Evolutionary conservation across 2,113 vertebrate species (phyloP), one percentile per base, ranked within the genome.

Genomic region (Alces alces): DNA sequence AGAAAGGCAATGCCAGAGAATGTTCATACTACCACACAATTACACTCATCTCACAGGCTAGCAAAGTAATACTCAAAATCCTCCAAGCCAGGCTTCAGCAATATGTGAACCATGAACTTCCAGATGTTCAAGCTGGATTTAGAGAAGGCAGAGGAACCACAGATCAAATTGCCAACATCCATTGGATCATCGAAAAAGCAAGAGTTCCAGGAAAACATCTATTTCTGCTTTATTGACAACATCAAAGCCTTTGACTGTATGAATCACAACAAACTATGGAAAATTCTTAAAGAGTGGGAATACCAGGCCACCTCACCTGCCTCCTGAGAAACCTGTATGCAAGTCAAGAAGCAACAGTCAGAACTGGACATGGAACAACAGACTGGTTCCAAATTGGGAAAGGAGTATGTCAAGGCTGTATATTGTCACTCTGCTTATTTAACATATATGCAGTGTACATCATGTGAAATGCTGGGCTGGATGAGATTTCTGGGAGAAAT

Each of bases 81-180:
- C 64, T 36, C 9, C 17, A 70, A 70, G 64, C 64, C 5, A 70
- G n/a, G 64, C 64, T 36, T 70, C n/a, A 70, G 21, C 4, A 70
- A n/a, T 70, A 21, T 0, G 0, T 70, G 64, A 70, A 70, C 9
- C 0, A 0, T 36, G 64, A 70, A 70, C 4, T 70, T 70, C 64
- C 64, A 70, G 17, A 70, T 36, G n/a, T 21, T 70, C 11, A 66
- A 36, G n/a, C 17, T 36, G 9, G n/a, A 36, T 70, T 70, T 17
- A 21, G n/a, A 21, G n/a, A 70, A 70, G 17, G n/a, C n/a, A 70
- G 64, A 70, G 64, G n/a, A 70, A 36, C 9, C 17, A 36, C 2
- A 36, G 4, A 70, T 70, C 17, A 70, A 70, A 70, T 21, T 70
- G n/a, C n/a, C 64, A 36, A 36, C 17, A 70, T 70, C n/a, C 9